Conservation (phyloP, 2,888 invertebrate genomes). For the Mythimna vitellina region DNA sequence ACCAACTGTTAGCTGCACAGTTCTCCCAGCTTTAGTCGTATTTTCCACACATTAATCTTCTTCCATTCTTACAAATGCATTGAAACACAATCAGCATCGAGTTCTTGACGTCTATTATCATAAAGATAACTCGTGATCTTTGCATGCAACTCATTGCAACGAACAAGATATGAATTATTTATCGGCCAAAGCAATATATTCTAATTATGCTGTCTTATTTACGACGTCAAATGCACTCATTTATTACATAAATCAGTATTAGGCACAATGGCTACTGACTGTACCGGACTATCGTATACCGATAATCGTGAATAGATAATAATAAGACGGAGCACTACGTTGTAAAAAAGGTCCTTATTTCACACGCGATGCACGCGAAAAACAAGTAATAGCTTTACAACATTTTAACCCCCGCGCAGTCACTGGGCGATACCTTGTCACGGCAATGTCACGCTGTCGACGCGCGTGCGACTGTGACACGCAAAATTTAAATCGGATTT, state of each 20-base stretch:
- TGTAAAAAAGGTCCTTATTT: slow-evolving; percentile 52
- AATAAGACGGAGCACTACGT: slow-evolving; percentile 59
- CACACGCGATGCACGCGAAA: slow-evolving; percentile 62
- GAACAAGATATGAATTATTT: slow-evolving; percentile 58
- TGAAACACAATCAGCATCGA: slow-evolving; percentile 43
- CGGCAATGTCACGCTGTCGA: slow-evolving; percentile 78
- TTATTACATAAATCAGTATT: slow-evolving; percentile 58
- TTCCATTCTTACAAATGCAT: slow-evolving; percentile 9
- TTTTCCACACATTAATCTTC: slow-evolving; percentile 4
- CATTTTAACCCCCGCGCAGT: slow-evolving; percentile 73
- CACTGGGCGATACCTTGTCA: slow-evolving; percentile 76
- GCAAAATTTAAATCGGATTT: slow-evolving; percentile 84
- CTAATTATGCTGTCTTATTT: slow-evolving; percentile 61
- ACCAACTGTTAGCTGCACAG: slow-evolving; percentile 5
- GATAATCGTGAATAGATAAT: slow-evolving; percentile 51
- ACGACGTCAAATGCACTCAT: slow-evolving; percentile 53
- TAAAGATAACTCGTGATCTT: slow-evolving; percentile 48
- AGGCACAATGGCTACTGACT: slow-evolving; percentile 36
- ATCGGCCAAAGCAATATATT: slow-evolving; percentile 57
- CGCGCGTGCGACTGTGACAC: slow-evolving; percentile 78
- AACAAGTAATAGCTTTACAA: slow-evolving; percentile 54
- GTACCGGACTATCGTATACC: slow-evolving; percentile 28
- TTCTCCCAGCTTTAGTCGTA: background rate
- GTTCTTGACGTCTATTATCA: slow-evolving; percentile 44
- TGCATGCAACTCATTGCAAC: slow-evolving; percentile 52